phyloP scores from a whole-genome alignment of 2,888 invertebrate species.

The Himalopsyche tibetana region DNA sequence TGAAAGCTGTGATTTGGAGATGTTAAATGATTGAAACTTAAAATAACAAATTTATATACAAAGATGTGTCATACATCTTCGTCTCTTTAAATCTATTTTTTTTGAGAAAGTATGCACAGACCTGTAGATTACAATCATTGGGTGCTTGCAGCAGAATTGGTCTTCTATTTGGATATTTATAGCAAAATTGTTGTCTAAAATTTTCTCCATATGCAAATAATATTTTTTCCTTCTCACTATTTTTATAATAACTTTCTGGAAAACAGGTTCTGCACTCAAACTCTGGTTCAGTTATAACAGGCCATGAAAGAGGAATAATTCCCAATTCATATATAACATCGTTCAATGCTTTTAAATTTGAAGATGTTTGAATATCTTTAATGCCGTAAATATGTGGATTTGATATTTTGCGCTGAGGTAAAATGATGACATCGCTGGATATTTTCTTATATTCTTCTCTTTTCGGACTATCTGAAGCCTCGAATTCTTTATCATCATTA shows the following conservation, averaged over 20 bases:
- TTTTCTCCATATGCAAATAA: constrained; percentile 86
- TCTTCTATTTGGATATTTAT: constrained; percentile 78
- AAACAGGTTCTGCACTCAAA: constrained; percentile 79
- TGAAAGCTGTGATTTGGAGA: too few species aligned
- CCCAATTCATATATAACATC: constrained; percentile 80
- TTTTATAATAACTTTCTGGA: constrained; percentile 81
- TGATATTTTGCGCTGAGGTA: constrained; percentile 67
- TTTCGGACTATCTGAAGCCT: constrained; percentile 45
- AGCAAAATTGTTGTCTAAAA: constrained; percentile 83
- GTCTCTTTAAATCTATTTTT: not conserved
- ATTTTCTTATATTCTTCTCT: constrained; percentile 41
- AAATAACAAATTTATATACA: too few species aligned
- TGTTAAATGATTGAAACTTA: too few species aligned
- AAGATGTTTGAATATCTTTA: constrained; percentile 70
- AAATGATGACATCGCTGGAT: constrained; percentile 66
- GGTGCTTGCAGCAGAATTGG: constrained; percentile 83
- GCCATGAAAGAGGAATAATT: constrained; percentile 81
- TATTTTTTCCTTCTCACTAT: constrained; percentile 83
- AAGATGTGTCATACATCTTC: too few species aligned
- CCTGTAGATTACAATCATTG: constrained; percentile 88
- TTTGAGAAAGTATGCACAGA: constrained; percentile 68
- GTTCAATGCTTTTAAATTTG: constrained; percentile 77
- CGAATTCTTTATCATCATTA: constrained; percentile 13
- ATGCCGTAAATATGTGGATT: constrained; percentile 72
- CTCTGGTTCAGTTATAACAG: constrained; percentile 76